Base-by-base conservation (phyloP, 2,113 vertebrate species). In the Corynorhinus townsendii region DNA sequence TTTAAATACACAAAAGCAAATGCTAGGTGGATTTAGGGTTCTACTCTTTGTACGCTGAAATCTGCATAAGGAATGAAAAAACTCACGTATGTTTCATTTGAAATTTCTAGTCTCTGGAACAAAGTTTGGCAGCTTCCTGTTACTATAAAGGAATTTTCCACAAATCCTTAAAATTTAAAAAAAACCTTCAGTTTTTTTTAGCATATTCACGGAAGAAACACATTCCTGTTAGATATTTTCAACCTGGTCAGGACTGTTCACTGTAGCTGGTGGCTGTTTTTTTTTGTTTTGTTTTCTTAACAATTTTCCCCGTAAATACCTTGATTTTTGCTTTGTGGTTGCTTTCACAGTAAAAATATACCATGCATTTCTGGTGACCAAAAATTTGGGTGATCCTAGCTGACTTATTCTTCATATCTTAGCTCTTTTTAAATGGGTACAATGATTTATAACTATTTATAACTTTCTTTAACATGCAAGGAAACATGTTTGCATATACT, bases 1-100 rank as follows among this genome's bases (percentile, higher is more conserved):
- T 88, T 95, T 92, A 49, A 93, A 95, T 73, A 71, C 91, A 96
- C 90, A 90, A 72, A 93, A 95, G 96, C 52, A 96, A 96, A 95
- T 96, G 75, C 77, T n/a, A 16, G 83, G 26, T 35, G 49, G 77
- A 73, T 64, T 97, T 62, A 93, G 69, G 43, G 3, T 89, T 95
- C 20, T 20, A 73, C n/a, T 73, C 43, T 47, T 1, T 75, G 30
- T 17, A 90, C 26, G n/a, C 73, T 85, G 30, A 86, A 94, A 88
- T 91, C 68, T 68, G 84, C 52, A 28, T 7, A 40, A 62, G 4
- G 17, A 62, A 54, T 12, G 5, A 69, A 88, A 7, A 7, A 77
- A 82, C 33, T 76, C 45, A 90, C 1, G 45, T 91, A 84, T 77
- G n/a, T 77, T 68, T 91, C 59, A 77, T 88, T 80, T 62, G 71